Percentiles rank a stretch among this genome's conserved stretches.
These are phyloP conservation scores for Chlamydotis undulata DNA, from an alignment of 2,113 vertebrate genomes.

Conservation along the genomic window DNA sequence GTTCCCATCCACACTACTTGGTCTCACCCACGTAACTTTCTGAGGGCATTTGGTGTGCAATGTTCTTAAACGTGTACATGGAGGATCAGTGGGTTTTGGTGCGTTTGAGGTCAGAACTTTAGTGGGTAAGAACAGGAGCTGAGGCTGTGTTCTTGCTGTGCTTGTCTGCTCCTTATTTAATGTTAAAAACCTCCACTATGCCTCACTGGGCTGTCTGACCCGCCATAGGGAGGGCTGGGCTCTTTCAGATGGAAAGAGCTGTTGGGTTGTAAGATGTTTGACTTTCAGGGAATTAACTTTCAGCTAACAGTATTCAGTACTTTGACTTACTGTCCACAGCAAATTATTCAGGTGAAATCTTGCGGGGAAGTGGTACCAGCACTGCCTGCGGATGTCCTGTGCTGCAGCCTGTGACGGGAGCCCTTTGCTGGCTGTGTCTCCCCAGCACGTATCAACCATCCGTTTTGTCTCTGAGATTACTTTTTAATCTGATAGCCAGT, in stretches of 20 bases:
- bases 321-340: background rate
- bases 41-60: background rate
- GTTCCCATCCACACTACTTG: accelerated
- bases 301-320: background rate
- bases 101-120: background rate
- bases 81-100: background rate
- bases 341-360: background rate
- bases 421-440: background rate
- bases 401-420: background rate
- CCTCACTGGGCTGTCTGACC: background rate
- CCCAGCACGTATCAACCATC: background rate
- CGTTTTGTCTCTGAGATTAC: background rate
- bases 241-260: background rate
- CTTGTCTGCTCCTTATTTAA: background rate
- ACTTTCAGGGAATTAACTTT: background rate
- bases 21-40: background rate
- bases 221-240: background rate
- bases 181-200: background rate
- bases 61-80: background rate
- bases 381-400: background rate
- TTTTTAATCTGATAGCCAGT: background rate
- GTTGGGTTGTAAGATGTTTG: background rate
- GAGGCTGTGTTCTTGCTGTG: background rate
- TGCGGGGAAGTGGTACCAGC: no score
- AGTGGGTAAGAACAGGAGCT: background rate